Base-by-base conservation (phyloP, 2,888 invertebrate species). In the Germaria angustata region DNA sequence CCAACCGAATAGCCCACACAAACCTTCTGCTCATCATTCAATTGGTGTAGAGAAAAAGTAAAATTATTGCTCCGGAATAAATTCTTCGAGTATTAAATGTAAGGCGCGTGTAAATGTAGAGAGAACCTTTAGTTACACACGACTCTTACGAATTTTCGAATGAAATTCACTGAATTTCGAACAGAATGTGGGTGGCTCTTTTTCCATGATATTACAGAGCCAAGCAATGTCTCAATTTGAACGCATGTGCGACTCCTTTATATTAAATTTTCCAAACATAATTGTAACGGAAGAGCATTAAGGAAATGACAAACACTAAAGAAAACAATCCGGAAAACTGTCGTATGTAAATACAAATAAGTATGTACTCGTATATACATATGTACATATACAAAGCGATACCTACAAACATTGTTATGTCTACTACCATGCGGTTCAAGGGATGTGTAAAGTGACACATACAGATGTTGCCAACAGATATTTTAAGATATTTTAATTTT, bases 201-300 rank as follows among this genome's bases (percentile, higher is more conserved):
- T 44, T 13, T 8, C 5, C 6, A 44, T 17, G 17, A 44, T 9
- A 2, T 22, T 36, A 15, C 7, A 59, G 28, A 51, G 36, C 11
- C 22, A 28, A 28, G 7, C 28, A 13, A 39, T 49, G 17, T 41
- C n/a, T n/a, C n/a, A n/a, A n/a, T n/a, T 68, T 36, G 66, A 81
- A 73, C 73, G 81, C 78, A 81, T 78, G 69, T 78, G 73, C 44
- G 55, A 39, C 53, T 32, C 22, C 15, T 51, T 55, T 22, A 39
- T 8, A 8, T 55, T n/a, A 2, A 13, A 15, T 49, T 65, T 72
- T 24, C 17, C 8, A 41, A 24, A 57, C 22, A 4, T 32, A 1
- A 36, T 34, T 44, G 6, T 36, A 17, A 13, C 34, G 8, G 2
- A 24, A 24, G 36, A 57, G 22, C 22, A 53, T 11, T 15, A 49